Conservation (phyloP, 2,888 invertebrate species). For the Sympetrum striolatum region DNA sequence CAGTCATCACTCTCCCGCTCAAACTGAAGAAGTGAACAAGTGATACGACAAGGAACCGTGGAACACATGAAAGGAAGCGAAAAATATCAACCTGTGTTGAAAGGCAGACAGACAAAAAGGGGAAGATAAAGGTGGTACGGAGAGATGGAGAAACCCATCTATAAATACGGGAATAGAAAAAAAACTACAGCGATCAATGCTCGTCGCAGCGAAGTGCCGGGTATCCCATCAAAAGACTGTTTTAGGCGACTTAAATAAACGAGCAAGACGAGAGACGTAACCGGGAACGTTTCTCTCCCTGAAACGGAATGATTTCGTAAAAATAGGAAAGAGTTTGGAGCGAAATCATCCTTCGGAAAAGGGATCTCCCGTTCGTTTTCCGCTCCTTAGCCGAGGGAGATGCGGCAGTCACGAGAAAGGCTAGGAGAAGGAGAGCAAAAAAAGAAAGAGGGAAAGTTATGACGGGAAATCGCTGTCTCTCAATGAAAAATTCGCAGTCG, state of each 20-base stretch:
- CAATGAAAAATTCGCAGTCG: background rate
- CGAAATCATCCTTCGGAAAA: background rate
- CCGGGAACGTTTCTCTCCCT: background rate
- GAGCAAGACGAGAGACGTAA: background rate
- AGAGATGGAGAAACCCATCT: background rate
- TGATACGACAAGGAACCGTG: no score
- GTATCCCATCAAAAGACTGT: background rate
- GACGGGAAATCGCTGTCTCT: conserved; percentile 19
- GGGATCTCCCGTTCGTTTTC: background rate
- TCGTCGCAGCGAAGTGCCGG: background rate
- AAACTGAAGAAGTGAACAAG: no score
- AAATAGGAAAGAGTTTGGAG: background rate
- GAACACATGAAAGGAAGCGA: no score
- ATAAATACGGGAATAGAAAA: background rate
- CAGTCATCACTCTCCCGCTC: no score
- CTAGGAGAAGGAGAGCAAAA: background rate
- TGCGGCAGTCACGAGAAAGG: background rate
- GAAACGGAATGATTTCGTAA: no score
- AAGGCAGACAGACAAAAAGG: background rate
- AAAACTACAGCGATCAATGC: background rate
- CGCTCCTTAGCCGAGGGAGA: background rate
- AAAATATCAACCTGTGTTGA: background rate
- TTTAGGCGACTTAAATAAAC: background rate
- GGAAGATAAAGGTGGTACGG: background rate
- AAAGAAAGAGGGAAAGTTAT: background rate